Evolutionary conservation across 2,888 invertebrate species (phyloP), one percentile per base, ranked within the genome.

Genomic region (Boloria selene): DNA sequence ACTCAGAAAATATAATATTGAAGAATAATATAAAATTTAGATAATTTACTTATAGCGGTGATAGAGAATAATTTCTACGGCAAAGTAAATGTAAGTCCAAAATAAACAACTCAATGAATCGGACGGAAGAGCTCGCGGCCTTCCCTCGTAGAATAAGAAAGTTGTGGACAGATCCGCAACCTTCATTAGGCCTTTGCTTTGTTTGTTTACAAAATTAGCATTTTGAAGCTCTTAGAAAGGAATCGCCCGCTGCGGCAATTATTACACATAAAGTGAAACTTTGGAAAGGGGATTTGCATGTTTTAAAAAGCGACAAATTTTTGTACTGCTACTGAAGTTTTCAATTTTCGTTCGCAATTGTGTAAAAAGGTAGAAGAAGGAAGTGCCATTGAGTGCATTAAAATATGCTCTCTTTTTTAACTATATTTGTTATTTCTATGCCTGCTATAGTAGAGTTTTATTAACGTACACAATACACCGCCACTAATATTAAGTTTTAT

Each of bases 201-300:
- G 89, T 90, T 92, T 91, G 87, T 85, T 84, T 83, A 83, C 84
- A 78, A 87, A 90, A 91, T 92, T 90, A 90, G 86, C 88, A 89
- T 87, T 85, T 81, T 84, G 84, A 84, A 85, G 83, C 84, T 82
- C 80, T 80, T 80, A 83, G 81, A 80, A 80, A 75, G 71, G 75
- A 76, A 79, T 79, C 75, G 79, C 76, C 78, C 82, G 75, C 80
- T 83, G 79, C 77, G 74, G 77, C 83, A 86, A 88, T 85, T 85
- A 86, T 79, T 82, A 78, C 78, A 83, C 76, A 84, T 83, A 82
- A 82, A 78, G 77, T 72, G 76, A 78, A 84, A 83, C 79, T 79
- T 82, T 69, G 68, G 79, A 69, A 67, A 61, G 67, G 67, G 77
- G 73, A 78, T 78, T 79, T 77, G 77, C 76, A 77, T 81, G 72